phyloP scores from a whole-genome alignment of 2,888 invertebrate species.

The Cheilosia soror region DNA sequence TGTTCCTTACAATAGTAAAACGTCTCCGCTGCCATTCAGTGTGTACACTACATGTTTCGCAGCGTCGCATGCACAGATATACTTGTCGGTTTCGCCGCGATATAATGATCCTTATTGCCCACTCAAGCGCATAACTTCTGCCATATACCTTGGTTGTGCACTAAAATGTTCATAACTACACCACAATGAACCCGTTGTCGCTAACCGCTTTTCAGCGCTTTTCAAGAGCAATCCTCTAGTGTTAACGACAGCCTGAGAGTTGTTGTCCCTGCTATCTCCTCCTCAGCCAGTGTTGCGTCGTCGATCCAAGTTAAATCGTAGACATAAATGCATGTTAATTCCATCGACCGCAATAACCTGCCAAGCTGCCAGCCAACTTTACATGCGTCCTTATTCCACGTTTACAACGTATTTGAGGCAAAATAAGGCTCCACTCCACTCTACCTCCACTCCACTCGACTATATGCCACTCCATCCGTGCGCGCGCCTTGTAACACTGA shows the following conservation, averaged over 20 bases:
- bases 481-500: slow-evolving; percentile 20
- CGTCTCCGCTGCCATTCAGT: too few species aligned
- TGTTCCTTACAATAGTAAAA: too few species aligned
- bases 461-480: slow-evolving; percentile 1
- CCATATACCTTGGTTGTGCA: slow-evolving; percentile 9
- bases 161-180: slow-evolving; percentile 40
- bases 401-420: slow-evolving; percentile 45
- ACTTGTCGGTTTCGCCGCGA: background rate
- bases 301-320: slow-evolving; percentile 33
- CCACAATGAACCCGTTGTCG: slow-evolving; percentile 25
- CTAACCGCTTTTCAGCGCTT: slow-evolving; percentile 41
- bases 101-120: background rate
- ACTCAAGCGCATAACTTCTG: background rate
- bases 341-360: slow-evolving; percentile 53
- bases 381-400: slow-evolving; percentile 13
- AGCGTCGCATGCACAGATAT: too few species aligned
- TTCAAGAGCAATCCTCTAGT: slow-evolving; percentile 48
- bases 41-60: too few species aligned
- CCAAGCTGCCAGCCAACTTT: slow-evolving; percentile 26
- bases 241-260: slow-evolving; percentile 51
- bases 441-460: slow-evolving; percentile 3
- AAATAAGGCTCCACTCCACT: slow-evolving; percentile 25
- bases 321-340: slow-evolving; percentile 64
- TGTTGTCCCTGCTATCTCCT: slow-evolving; percentile 2
- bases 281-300: background rate